Percentiles rank a stretch among this genome's conserved stretches.
phyloP scores from a whole-genome alignment of 1,140 invertebrate species.

The Xylocopa sonorina region DNA sequence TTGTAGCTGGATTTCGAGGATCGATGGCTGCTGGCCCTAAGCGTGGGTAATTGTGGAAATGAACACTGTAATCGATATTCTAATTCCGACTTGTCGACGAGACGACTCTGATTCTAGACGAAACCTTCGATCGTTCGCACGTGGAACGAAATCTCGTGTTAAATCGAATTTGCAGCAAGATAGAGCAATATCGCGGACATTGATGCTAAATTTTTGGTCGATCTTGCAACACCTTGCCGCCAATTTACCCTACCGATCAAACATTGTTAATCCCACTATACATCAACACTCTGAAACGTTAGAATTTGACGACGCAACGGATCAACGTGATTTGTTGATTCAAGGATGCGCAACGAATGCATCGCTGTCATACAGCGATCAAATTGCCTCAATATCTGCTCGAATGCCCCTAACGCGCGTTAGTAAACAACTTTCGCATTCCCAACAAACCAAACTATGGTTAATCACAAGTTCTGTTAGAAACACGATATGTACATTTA shows the following conservation, averaged over 20 bases:
- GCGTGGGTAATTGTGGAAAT: constrained; percentile 41
- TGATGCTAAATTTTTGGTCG: constrained; percentile 17
- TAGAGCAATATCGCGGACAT: too few species aligned
- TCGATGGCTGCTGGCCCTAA: constrained; percentile 54
- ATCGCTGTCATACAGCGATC: background rate
- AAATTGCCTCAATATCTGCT: too few species aligned
- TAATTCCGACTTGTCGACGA: constrained; percentile 1
- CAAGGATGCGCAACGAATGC: background rate
- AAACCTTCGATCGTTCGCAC: background rate
- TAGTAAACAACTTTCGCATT: too few species aligned
- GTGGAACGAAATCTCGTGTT: too few species aligned
- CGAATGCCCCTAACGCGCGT: too few species aligned
- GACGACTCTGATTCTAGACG: constrained; percentile 22
- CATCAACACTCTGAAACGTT: constrained; percentile 20
- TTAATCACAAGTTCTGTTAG: background rate
- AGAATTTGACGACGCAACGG: constrained; percentile 14
- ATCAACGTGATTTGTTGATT: constrained; percentile 23
- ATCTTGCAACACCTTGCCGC: background rate
- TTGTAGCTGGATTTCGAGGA: constrained; percentile 63
- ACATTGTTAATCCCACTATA: constrained; percentile 24
- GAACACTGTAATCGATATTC: constrained; percentile 51
- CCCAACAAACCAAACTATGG: too few species aligned
- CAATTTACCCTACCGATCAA: constrained; percentile 5
- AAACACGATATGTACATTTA: too few species aligned
- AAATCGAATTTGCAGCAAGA: too few species aligned